A percentile compares a stretch with the other conserved stretches of the same genome.
Evolutionary conservation across 2,888 invertebrate genomes (phyloP).

Genomic region (Pachycephus smyrnensis): DNA sequence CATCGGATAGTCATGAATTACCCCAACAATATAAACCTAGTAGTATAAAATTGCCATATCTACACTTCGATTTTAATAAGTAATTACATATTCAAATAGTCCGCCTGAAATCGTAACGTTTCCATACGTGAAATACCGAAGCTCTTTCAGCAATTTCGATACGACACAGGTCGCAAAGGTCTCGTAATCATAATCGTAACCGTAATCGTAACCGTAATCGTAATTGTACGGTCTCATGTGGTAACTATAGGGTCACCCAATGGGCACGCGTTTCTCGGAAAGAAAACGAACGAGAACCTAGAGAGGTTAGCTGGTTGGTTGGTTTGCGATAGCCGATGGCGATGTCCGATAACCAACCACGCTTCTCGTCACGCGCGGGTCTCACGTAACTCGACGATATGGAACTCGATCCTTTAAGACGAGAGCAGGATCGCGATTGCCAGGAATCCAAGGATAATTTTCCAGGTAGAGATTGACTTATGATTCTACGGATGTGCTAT

Average conservation of each 20-base stretch:
- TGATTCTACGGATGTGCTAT: not conserved
- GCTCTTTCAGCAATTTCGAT: not conserved
- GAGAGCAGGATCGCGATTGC: not conserved
- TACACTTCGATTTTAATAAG: not conserved
- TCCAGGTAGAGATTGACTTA: not conserved
- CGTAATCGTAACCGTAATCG: not conserved
- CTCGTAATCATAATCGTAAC: not conserved
- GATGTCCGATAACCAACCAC: slow-evolving; percentile 39
- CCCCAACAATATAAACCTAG: not conserved
- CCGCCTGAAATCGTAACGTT: not conserved
- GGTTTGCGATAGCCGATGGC: slow-evolving; percentile 42
- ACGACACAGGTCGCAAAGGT: not conserved
- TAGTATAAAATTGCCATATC: not conserved
- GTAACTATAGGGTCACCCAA: not conserved
- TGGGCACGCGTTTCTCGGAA: not conserved
- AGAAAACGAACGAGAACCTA: not conserved
- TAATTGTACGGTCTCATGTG: not conserved
- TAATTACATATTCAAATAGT: not conserved
- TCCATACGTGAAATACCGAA: not conserved
- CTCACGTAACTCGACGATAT: slow-evolving; percentile 42
- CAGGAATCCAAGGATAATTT: not conserved
- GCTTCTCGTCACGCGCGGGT: slow-evolving; percentile 46
- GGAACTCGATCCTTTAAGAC: slow-evolving; percentile 35
- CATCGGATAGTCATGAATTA: not conserved
- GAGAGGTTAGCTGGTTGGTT: slow-evolving; percentile 11